Conservation (phyloP, 1,140 invertebrate species). For the Cotesia vestalis region DNA sequence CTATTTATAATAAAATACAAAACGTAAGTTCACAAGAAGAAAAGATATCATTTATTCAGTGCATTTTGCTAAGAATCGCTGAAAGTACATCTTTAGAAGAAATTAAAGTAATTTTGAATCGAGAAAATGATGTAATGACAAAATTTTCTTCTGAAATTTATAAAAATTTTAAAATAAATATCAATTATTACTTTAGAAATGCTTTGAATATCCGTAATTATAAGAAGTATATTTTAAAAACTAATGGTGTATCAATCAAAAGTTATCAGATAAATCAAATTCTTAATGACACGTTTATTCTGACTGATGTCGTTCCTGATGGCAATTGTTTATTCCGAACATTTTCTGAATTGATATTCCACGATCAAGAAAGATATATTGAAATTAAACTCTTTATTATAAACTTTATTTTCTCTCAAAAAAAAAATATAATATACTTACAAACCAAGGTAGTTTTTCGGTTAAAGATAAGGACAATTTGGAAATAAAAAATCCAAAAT, state of each 20-base stretch:
- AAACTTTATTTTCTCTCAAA: not conserved
- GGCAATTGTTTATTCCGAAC: constrained; percentile 7
- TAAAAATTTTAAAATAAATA: not conserved
- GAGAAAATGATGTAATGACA: not conserved
- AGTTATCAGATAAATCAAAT: not conserved
- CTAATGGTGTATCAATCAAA: not conserved
- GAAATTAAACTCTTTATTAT: not conserved
- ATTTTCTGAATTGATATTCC: not conserved
- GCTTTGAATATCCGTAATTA: not conserved
- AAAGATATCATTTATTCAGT: no score
- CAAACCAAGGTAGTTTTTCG: not conserved
- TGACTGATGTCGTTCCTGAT: not conserved
- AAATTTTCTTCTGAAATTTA: not conserved
- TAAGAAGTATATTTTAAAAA: not conserved
- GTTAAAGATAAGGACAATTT: not conserved
- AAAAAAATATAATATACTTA: not conserved
- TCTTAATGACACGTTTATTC: not conserved
- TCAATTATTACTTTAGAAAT: not conserved
- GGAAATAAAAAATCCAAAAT: not conserved
- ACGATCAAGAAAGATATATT: not conserved
- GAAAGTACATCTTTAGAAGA: not conserved
- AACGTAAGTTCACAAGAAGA: no score
- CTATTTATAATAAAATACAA: no score
- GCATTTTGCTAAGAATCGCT: not conserved
- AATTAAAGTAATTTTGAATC: not conserved